Conservation (phyloP, 2,113 vertebrate species). For the Nothoprocta perdicaria region DNA sequence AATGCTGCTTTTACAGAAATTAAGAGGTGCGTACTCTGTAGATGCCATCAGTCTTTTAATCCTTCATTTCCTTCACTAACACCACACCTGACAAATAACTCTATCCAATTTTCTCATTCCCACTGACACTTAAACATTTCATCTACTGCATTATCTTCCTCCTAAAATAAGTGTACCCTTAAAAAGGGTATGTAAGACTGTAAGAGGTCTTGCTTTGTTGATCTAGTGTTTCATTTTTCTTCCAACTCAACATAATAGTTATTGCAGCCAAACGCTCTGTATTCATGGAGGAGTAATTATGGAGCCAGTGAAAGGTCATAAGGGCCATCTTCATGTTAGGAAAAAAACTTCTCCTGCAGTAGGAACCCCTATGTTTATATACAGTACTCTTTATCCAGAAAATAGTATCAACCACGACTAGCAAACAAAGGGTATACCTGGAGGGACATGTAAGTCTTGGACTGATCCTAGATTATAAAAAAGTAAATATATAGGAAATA, state of each 20-base stretch:
- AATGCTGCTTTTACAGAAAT: not conserved
- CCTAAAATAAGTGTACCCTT: not conserved
- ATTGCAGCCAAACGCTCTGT: not conserved
- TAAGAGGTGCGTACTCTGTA: not conserved
- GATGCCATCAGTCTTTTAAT: not conserved
- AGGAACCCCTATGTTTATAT: not conserved
- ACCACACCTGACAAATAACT: not conserved
- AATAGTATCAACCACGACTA: not conserved
- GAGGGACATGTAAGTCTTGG: not conserved
- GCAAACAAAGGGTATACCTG: accelerated
- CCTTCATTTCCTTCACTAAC: not conserved
- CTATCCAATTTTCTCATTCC: not conserved
- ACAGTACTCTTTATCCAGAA: not conserved
- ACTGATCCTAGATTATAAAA: not conserved
- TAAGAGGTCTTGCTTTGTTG: not conserved
- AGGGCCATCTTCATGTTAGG: not conserved
- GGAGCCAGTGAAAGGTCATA: not conserved
- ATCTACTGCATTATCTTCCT: not conserved
- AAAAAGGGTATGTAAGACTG: not conserved
- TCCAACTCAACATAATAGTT: not conserved
- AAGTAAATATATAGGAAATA: not conserved
- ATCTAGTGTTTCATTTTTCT: not conserved
- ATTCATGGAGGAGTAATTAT: not conserved
- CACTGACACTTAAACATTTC: not conserved
- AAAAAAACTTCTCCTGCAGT: not conserved